phyloP scores from a whole-genome alignment of 2,797 vertebrate genomes.

The Cyclura pinguis region DNA sequence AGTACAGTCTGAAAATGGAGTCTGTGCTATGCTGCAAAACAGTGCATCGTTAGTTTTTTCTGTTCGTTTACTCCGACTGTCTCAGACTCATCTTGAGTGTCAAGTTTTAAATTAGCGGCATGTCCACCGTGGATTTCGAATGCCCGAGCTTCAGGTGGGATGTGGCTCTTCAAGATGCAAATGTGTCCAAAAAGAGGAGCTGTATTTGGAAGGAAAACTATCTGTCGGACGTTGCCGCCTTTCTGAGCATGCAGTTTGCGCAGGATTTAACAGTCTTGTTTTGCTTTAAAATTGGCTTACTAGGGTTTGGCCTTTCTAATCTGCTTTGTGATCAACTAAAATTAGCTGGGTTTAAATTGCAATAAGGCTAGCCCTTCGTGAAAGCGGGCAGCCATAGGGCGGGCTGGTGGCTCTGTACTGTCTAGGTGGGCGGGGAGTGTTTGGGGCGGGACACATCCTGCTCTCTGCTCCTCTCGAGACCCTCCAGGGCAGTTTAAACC shows the following conservation, averaged over 20 bases:
- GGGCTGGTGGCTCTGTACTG: not conserved
- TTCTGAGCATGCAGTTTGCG: not conserved
- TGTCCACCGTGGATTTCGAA: not conserved
- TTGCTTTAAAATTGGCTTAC: conserved; percentile 23
- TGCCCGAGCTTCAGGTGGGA: not conserved
- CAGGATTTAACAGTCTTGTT: not conserved
- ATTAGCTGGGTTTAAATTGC: conserved; percentile 37
- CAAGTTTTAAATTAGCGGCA: not conserved
- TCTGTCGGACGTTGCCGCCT: not conserved
- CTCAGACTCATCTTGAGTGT: too few species aligned
- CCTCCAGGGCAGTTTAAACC: not conserved
- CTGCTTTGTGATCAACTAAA: conserved; percentile 6
- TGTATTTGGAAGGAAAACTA: not conserved
- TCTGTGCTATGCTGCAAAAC: not conserved
- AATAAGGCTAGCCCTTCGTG: not conserved
- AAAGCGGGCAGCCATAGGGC: not conserved
- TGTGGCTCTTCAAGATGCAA: not conserved
- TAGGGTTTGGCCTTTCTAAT: not conserved
- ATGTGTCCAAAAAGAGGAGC: not conserved
- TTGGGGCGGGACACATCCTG: too few species aligned
- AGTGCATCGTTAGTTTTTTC: not conserved
- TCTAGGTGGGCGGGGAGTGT: too few species aligned
- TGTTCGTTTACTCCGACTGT: not conserved
- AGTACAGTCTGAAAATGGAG: not conserved
- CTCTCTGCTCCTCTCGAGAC: not conserved